Percentiles rank a stretch among this genome's conserved stretches.
Conservation (phyloP, 2,113 vertebrate genomes). For the Pardalotus punctatus region DNA sequence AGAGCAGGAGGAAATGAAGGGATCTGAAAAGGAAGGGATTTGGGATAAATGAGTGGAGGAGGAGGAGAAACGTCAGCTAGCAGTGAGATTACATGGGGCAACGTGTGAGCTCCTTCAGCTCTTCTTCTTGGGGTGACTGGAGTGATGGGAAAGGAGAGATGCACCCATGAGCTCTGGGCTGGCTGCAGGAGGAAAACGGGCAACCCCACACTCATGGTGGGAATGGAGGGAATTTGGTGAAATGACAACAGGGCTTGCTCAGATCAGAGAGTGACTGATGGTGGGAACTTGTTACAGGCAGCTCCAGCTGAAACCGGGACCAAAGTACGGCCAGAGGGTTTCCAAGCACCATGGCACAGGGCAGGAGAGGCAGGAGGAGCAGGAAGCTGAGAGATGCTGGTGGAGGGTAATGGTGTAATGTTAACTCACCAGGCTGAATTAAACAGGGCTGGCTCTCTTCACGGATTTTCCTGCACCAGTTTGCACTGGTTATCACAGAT, state of each 20-base stretch:
- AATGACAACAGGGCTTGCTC: neutral
- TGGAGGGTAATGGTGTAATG: neutral
- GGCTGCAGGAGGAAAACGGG: neutral
- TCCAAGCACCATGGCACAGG: rapidly evolving
- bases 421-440: neutral
- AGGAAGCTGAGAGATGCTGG: neutral
- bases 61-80: constrained; percentile 24
- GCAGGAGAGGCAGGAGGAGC: neutral
- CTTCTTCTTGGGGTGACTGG: neutral
- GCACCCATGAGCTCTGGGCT: neutral
- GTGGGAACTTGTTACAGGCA: neutral
- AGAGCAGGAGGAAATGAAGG: constrained; percentile 47
- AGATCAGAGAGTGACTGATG: neutral
- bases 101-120: neutral
- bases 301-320: neutral
- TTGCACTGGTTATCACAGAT: constrained; percentile 54
- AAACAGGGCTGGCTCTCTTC: constrained; percentile 7
- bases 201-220: neutral
- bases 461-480: neutral
- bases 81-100: constrained; percentile 1
- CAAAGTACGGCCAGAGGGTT: neutral
- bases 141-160: neutral
- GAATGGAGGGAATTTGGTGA: neutral
- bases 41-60: constrained; percentile 35
- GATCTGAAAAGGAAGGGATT: constrained; percentile 47